Evolutionary conservation across 1,140 invertebrate species (phyloP).

Genomic region (Acromyrmex heyeri): DNA sequence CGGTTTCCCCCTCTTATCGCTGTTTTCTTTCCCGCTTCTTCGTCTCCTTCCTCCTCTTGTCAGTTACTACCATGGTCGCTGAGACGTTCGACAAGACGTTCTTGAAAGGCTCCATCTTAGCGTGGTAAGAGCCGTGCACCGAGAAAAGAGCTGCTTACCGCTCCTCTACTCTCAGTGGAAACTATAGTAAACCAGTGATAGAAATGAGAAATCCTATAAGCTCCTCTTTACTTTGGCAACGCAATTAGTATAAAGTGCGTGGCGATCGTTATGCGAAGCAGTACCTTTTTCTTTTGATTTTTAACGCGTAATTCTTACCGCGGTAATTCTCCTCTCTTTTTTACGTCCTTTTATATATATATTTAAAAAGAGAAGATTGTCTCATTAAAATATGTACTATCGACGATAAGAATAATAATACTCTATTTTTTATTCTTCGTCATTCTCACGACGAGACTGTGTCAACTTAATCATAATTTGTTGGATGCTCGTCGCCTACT

Average conservation of each 20-base stretch:
- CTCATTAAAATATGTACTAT: neutral
- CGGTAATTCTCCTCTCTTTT: neutral
- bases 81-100: constrained; percentile 65
- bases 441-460: neutral
- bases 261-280: constrained; percentile 39
- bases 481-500: neutral
- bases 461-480: constrained; percentile 1
- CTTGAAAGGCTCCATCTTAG: constrained; percentile 67
- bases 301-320: neutral
- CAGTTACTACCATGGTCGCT: constrained; percentile 40
- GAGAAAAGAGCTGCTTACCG: constrained; percentile 68
- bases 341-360: no score
- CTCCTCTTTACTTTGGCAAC: constrained; percentile 66
- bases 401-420: neutral
- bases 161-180: constrained; percentile 39
- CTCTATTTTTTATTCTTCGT: neutral
- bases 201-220: constrained; percentile 73
- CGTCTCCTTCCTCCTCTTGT: neutral
- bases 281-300: constrained; percentile 19
- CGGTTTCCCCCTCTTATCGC: neutral
- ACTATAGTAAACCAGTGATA: constrained; percentile 66
- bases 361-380: neutral
- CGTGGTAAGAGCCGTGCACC: constrained; percentile 50
- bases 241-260: constrained; percentile 62
- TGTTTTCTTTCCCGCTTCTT: constrained; percentile 8